phyloP scores from a whole-genome alignment of 2,888 invertebrate species.

The Syrphus vitripennis region DNA sequence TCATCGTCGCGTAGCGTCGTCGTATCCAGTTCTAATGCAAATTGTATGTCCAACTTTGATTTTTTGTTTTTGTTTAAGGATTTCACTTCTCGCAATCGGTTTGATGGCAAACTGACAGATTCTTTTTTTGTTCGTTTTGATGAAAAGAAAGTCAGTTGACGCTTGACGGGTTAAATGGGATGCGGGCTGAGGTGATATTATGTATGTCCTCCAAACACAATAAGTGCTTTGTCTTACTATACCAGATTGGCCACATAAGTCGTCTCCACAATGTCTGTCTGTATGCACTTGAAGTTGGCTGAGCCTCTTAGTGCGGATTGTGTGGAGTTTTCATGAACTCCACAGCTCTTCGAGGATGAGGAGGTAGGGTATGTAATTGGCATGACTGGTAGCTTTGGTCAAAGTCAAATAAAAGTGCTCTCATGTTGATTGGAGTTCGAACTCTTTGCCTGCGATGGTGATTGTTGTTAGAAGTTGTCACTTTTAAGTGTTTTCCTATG shows the following conservation, averaged over 20 bases:
- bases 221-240: slow-evolving; percentile 18
- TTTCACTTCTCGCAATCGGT: slow-evolving; percentile 33
- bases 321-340: neutral
- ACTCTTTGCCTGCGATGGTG: slow-evolving; percentile 41
- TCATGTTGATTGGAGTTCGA: slow-evolving; percentile 53
- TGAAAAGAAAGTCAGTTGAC: slow-evolving; percentile 44
- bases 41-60: slow-evolving; percentile 18
- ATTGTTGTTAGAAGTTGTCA: slow-evolving; percentile 63
- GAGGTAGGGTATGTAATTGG: slow-evolving; percentile 51
- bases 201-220: neutral
- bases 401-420: slow-evolving; percentile 54
- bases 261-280: slow-evolving; percentile 12
- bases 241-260: slow-evolving; percentile 46
- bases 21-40: slow-evolving; percentile 49
- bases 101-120: slow-evolving; percentile 21
- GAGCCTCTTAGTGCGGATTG: slow-evolving; percentile 9
- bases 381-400: slow-evolving; percentile 47
- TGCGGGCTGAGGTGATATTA: neutral
- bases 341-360: neutral
- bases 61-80: too few relatives aligned
- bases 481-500: slow-evolving; percentile 40
- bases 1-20: too few relatives aligned
- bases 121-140: slow-evolving; percentile 21
- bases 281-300: slow-evolving; percentile 31
- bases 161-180: slow-evolving; percentile 36